phyloP scores from a whole-genome alignment of 2,797 vertebrate species.

The Chaetophractus vellerosus region DNA sequence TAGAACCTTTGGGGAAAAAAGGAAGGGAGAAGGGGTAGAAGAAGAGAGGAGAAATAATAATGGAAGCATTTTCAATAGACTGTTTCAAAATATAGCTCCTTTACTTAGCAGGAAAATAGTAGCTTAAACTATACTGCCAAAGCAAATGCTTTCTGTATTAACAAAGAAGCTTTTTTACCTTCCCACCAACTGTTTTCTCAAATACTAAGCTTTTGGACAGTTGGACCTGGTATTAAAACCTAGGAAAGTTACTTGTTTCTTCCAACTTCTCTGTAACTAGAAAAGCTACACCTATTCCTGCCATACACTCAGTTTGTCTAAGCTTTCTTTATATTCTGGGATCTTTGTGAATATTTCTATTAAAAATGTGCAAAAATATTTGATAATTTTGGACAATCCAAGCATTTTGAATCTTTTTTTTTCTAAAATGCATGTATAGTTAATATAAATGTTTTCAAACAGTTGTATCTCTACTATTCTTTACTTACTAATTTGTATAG shows the following conservation, averaged over 20 bases:
- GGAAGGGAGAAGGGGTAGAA: neutral
- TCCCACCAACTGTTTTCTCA: neutral
- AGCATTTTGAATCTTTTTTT: conserved; percentile 38
- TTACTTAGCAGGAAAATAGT: neutral
- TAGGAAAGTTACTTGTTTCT: neutral
- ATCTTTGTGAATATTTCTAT: neutral
- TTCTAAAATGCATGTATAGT: neutral
- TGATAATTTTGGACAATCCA: neutral
- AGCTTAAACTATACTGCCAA: neutral
- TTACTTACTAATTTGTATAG: neutral
- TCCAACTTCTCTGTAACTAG: neutral
- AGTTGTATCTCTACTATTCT: neutral
- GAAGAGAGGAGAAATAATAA: neutral
- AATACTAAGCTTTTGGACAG: conserved; percentile 7
- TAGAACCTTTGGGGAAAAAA: neutral
- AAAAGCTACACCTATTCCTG: neutral
- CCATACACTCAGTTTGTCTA: neutral
- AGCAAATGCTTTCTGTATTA: conserved; percentile 35
- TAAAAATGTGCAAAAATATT: neutral
- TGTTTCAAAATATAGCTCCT: conserved; percentile 6
- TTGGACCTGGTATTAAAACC: conserved; percentile 2
- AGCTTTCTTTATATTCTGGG: neutral
- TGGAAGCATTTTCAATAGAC: conserved; percentile 34
- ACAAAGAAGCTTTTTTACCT: neutral
- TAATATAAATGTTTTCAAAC: conserved; percentile 26